Evolutionary conservation across 2,888 invertebrate genomes (phyloP).

Genomic region (Allacma fusca): DNA sequence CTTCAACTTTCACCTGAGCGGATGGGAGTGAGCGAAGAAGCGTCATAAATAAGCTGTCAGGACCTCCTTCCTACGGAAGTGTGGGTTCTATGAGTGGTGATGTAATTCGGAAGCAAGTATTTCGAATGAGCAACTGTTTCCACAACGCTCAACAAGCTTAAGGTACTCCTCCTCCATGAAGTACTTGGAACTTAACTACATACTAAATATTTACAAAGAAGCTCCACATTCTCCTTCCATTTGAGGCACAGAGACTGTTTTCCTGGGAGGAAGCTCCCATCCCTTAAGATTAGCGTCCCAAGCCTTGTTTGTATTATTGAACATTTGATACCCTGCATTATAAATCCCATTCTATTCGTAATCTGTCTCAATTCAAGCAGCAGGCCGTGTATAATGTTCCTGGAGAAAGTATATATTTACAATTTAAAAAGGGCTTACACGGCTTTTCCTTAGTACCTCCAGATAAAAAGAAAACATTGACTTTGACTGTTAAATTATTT

Average conservation of each 20-base stretch:
- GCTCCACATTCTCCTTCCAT: no score
- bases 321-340: background rate
- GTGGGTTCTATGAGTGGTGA: conserved; percentile 27
- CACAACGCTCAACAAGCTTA: background rate
- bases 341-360: background rate
- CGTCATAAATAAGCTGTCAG: conserved; percentile 40
- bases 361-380: background rate
- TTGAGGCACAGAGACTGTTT: no score
- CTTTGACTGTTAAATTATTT: no score
- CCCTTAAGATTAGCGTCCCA: background rate
- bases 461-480: no score
- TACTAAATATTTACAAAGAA: no score
- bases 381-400: background rate
- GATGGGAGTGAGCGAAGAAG: background rate
- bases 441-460: no score
- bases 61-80: conserved; percentile 42
- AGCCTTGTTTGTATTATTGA: conserved; percentile 25
- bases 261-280: background rate
- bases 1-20: background rate
- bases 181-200: background rate
- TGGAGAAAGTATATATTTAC: background rate
- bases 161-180: background rate
- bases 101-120: conserved; percentile 29
- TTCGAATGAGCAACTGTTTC: conserved; percentile 8
- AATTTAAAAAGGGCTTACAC: background rate